Evolutionary conservation across 2,888 invertebrate species (phyloP), one percentile per base, ranked within the genome.

Genomic region (Bembecia ichneumoniformis): DNA sequence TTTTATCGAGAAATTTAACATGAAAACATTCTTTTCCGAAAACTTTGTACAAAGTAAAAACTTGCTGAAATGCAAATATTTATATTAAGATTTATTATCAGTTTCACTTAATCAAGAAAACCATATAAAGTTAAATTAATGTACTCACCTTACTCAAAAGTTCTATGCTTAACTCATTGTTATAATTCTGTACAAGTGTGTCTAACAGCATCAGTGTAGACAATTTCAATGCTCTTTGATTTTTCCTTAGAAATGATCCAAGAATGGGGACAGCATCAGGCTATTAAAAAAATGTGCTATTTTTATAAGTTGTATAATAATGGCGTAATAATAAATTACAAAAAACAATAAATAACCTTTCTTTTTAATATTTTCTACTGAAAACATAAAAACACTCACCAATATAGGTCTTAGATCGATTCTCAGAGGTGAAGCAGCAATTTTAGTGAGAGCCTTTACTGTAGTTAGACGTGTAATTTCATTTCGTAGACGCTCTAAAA

Each of bases 381-480:
- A 46, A 34, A 36, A 52, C 49, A 45, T 43, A 47, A 51, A 51
- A 49, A 44, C 34, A 72, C 84, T 77, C 84, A 92, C 92, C 82
- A 95, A 87, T 60, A 96, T 95, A 3, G 94, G 93, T 54, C 91
- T 88, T 49, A 98, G 82, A 74, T 96, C 94, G 51, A 97, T 94
- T 55, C 93, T 91, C 43, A 98, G 80, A 0, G 96, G 96, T 1
- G 96, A 97, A 0, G 94, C 93, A 20, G 98, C 97, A 49, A 98
- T 95, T 88, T 96, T 95, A 4, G 96, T 97, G 10, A 99, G 86
- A 7, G 99, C 97, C 75, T 98, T 98, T 0, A 99, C 98, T 2
- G 98, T 96, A 3, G 98, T 98, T 35, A 98, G 88, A 17, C 99
- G 90, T 0, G 99, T 99, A 49, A 99, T 99, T 87, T 99, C 99